phyloP scores from a whole-genome alignment of 1,140 invertebrate genomes.

The Linepithema humile region DNA sequence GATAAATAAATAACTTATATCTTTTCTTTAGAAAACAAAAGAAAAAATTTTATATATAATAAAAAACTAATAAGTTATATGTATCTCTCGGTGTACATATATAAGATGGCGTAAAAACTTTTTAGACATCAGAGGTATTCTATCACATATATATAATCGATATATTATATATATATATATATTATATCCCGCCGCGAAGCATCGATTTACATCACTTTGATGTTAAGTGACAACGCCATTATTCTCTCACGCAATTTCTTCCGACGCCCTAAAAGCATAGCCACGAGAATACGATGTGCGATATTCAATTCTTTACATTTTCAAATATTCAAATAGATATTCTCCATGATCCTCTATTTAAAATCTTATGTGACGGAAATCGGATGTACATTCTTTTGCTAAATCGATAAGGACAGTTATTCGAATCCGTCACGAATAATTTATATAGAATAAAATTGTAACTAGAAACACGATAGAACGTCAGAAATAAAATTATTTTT shows the following conservation, averaged over 20 bases:
- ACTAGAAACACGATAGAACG: not conserved
- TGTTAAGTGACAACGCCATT: conserved; percentile 14
- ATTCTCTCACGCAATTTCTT: conserved; percentile 18
- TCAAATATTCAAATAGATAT: not conserved
- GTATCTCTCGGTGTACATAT: not conserved
- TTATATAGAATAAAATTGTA: not conserved
- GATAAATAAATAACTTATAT: not conserved
- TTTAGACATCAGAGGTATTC: not conserved
- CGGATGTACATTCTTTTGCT: not conserved
- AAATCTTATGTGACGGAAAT: conserved; percentile 6
- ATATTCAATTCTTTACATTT: not conserved
- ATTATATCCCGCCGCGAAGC: not conserved
- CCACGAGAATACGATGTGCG: not conserved
- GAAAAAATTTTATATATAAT: not conserved
- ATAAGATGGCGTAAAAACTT: not conserved
- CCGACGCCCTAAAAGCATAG: not conserved
- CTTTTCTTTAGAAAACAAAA: not conserved
- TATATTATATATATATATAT: conserved; percentile 14
- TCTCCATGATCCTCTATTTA: not conserved
- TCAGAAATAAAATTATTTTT: not conserved
- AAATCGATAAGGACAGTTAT: not conserved
- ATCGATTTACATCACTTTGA: conserved; percentile 48
- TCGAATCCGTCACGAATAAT: not conserved
- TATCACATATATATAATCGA: not conserved
- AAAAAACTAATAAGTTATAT: too few relatives aligned